Conservation (phyloP, 2,797 vertebrate species). For the Sebastolobus alascanus region DNA sequence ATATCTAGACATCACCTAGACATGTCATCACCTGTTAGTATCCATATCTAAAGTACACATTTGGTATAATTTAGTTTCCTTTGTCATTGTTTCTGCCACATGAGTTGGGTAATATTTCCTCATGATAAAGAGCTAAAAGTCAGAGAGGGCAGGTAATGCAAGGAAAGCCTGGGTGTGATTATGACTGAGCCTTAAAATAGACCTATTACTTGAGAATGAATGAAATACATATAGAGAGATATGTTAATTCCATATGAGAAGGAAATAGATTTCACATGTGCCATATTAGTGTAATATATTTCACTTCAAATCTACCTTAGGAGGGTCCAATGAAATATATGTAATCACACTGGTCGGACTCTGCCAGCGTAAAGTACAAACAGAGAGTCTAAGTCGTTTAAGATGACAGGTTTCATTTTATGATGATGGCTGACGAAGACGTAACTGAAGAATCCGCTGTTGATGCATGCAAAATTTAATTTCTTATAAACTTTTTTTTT, state of each 20-base stretch:
- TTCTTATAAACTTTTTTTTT: background rate
- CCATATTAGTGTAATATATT: constrained; percentile 49
- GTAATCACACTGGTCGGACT: background rate
- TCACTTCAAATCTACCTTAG: constrained; percentile 24
- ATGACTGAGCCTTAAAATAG: constrained; percentile 65
- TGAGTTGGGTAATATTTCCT: constrained; percentile 51
- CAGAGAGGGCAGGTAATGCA: constrained; percentile 33
- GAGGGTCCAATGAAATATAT: constrained; percentile 3
- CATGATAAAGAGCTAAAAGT: constrained; percentile 55
- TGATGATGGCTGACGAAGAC: background rate
- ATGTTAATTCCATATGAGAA: constrained; percentile 55
- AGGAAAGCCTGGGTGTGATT: constrained; percentile 56
- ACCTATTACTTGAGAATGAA: constrained; percentile 52
- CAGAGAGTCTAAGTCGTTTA: background rate
- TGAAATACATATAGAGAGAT: constrained; percentile 52
- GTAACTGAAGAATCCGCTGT: background rate
- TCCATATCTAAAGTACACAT: constrained; percentile 59
- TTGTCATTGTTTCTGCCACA: constrained; percentile 42
- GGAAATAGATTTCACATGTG: constrained; percentile 61
- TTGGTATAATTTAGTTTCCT: constrained; percentile 52
- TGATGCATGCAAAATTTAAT: accelerated
- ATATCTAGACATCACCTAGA: constrained; percentile 44
- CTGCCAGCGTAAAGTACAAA: background rate
- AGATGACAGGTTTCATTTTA: constrained; percentile 18
- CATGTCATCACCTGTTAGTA: constrained; percentile 62